A percentile compares a stretch with the other conserved stretches of the same genome.
Evolutionary conservation across 1,140 invertebrate genomes (phyloP).

Genomic region (Coenobita brevimanus): DNA sequence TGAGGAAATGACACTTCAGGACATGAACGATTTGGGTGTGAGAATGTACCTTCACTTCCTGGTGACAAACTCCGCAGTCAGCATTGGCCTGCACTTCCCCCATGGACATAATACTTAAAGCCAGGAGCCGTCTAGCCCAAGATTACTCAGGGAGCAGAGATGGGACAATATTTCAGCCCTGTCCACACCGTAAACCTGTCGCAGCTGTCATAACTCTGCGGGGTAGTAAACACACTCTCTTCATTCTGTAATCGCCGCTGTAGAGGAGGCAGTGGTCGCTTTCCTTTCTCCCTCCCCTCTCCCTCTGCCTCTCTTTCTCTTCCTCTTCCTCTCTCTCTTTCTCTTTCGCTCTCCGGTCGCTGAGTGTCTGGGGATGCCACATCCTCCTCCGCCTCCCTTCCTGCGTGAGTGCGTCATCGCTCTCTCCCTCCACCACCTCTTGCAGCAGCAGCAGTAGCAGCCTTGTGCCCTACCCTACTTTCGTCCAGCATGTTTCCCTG

Average conservation of each 20-base stretch:
- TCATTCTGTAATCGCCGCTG: slow-evolving; percentile 45
- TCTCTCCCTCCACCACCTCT: slow-evolving; percentile 35
- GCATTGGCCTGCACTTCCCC: too few relatives aligned
- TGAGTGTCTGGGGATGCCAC: background rate
- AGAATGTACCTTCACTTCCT: too few relatives aligned
- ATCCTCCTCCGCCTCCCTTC: slow-evolving; percentile 29
- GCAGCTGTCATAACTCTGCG: slow-evolving; percentile 50
- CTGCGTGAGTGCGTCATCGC: slow-evolving; percentile 44
- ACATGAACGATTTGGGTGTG: too few relatives aligned
- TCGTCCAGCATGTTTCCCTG: background rate
- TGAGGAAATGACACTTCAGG: too few relatives aligned
- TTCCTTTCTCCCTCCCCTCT: background rate
- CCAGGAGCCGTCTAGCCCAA: slow-evolving; percentile 1
- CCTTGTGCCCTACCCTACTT: slow-evolving; percentile 33
- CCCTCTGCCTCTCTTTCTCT: background rate
- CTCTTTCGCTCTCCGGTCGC: slow-evolving; percentile 1
- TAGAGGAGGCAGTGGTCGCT: slow-evolving; percentile 28
- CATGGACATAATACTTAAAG: too few relatives aligned
- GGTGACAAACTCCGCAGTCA: too few relatives aligned
- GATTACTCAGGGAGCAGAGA: slow-evolving; percentile 19
- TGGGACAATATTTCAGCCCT: slow-evolving; percentile 57
- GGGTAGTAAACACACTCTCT: slow-evolving; percentile 53
- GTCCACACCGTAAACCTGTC: slow-evolving; percentile 60
- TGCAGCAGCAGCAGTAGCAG: slow-evolving; percentile 26
- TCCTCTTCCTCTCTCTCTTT: slow-evolving; percentile 11